A percentile compares a stretch with the other conserved stretches of the same genome.
These are phyloP conservation scores for Drosophila ambigua DNA, from an alignment of 1,140 invertebrate species.

Conservation along the genomic window DNA sequence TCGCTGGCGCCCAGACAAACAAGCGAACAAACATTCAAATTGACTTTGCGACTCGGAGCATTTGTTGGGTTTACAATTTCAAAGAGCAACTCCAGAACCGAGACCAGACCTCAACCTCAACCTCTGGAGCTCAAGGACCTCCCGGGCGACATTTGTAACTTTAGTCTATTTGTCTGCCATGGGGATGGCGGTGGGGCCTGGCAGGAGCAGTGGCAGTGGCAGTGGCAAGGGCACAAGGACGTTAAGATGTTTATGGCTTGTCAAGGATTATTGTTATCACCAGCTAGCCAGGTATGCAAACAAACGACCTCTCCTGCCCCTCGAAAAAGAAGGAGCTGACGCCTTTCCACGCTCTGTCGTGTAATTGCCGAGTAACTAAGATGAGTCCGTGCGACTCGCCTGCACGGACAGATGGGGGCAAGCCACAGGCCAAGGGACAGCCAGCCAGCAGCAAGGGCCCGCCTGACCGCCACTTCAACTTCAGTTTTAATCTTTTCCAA, in stretches of 20 bases:
- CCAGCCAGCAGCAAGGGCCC: background rate
- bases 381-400: background rate
- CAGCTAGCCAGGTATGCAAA: conserved; percentile 79
- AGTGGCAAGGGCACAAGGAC: conserved; percentile 50
- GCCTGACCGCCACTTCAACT: conserved; percentile 38
- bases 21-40: conserved; percentile 71
- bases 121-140: conserved; percentile 1
- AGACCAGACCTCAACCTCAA: conserved; percentile 7
- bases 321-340: conserved; percentile 36
- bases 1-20: too few species aligned
- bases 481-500: conserved; percentile 61
- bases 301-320: conserved; percentile 27
- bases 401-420: too few species aligned
- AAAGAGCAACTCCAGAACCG: conserved; percentile 9
- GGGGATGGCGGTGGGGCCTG: conserved; percentile 1
- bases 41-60: conserved; percentile 62
- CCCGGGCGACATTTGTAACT: conserved; percentile 33
- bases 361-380: conserved; percentile 63
- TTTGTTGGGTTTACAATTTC: conserved; percentile 41
- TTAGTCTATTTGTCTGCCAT: conserved; percentile 66
- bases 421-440: conserved; percentile 10
- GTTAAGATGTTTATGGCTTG: conserved; percentile 82
- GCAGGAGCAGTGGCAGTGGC: background rate
- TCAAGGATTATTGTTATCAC: conserved; percentile 82
- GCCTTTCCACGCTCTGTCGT: conserved; percentile 56